A percentile compares a stretch with the other conserved stretches of the same genome.
These are phyloP conservation scores for Solea solea DNA, from an alignment of 2,113 vertebrate genomes.

Conservation along the genomic window DNA sequence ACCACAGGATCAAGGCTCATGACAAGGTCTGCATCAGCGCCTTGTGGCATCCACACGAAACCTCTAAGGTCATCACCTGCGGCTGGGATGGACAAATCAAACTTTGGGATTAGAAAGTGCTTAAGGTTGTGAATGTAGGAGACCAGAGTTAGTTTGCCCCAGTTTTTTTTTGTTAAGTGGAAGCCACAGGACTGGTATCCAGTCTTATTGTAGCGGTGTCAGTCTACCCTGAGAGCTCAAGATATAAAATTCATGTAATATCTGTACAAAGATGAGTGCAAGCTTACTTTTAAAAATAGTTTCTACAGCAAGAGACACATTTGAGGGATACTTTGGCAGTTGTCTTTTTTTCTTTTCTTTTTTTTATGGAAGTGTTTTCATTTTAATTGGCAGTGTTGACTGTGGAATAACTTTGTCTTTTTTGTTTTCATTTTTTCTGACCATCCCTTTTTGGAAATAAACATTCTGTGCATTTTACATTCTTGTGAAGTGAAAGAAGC, in stretches of 20 bases:
- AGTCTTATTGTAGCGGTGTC: constrained; percentile 65
- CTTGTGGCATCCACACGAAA: constrained; percentile 98
- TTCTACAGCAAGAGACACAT: constrained; percentile 3
- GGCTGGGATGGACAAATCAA: constrained; percentile 99
- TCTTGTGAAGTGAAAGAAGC: not conserved
- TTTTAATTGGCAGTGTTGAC: constrained; percentile 29
- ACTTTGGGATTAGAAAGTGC: constrained; percentile 88
- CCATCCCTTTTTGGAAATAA: constrained; percentile 71
- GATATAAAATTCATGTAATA: constrained; percentile 21
- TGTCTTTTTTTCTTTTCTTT: constrained; percentile 1
- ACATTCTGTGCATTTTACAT: constrained; percentile 54
- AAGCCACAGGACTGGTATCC: constrained; percentile 81
- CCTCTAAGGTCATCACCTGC: constrained; percentile 97
- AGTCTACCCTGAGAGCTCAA: constrained; percentile 33
- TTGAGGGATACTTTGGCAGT: not conserved
- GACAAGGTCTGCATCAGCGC: constrained; percentile 98
- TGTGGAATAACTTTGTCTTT: constrained; percentile 15
- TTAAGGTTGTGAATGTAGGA: not conserved
- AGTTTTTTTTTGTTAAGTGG: constrained; percentile 6
- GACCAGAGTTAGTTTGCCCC: not conserved
- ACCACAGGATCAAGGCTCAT: constrained; percentile 96
- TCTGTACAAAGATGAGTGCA: constrained; percentile 45
- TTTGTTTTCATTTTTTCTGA: constrained; percentile 27
- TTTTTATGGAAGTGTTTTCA: constrained; percentile 3
- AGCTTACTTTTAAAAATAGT: constrained; percentile 19